These are phyloP conservation scores for Uloborus diversus DNA, from an alignment of 1,140 invertebrate genomes.

Conservation along the genomic window DNA sequence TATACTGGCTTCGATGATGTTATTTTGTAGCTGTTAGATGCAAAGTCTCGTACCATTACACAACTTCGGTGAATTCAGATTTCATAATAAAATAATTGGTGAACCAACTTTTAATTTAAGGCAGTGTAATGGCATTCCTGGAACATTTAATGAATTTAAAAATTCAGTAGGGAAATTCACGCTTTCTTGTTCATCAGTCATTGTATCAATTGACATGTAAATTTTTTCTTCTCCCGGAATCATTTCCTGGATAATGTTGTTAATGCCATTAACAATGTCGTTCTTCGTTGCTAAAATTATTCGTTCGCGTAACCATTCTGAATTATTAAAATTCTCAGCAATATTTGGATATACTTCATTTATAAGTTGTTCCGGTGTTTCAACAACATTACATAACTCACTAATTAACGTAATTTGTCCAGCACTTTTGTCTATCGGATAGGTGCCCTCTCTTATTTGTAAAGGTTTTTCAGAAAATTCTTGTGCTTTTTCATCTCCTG, in stretches of 20 bases:
- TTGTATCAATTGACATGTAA: background rate
- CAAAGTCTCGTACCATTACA: constrained; percentile 65
- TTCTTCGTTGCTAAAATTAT: background rate
- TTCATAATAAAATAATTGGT: constrained; percentile 66
- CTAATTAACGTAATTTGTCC: background rate
- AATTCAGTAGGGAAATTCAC: background rate
- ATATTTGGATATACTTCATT: background rate
- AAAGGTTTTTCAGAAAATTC: background rate
- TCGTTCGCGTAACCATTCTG: background rate
- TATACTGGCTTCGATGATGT: constrained; percentile 65
- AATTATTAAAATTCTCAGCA: background rate
- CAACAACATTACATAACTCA: background rate
- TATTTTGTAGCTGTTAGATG: constrained; percentile 43
- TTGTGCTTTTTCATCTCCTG: background rate
- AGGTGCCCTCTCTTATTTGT: background rate
- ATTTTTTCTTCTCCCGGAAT: background rate
- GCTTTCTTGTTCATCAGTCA: background rate
- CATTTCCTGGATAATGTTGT: background rate
- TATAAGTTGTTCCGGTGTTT: background rate
- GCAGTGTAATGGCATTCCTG: constrained; percentile 6
- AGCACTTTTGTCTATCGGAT: background rate
- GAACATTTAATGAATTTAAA: background rate
- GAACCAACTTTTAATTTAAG: constrained; percentile 21
- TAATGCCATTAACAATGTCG: background rate
- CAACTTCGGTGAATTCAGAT: constrained; percentile 65